Evolutionary conservation across 2,113 vertebrate species (phyloP), one percentile per base, ranked within the genome.

Genomic region (Pholis gunnellus): DNA sequence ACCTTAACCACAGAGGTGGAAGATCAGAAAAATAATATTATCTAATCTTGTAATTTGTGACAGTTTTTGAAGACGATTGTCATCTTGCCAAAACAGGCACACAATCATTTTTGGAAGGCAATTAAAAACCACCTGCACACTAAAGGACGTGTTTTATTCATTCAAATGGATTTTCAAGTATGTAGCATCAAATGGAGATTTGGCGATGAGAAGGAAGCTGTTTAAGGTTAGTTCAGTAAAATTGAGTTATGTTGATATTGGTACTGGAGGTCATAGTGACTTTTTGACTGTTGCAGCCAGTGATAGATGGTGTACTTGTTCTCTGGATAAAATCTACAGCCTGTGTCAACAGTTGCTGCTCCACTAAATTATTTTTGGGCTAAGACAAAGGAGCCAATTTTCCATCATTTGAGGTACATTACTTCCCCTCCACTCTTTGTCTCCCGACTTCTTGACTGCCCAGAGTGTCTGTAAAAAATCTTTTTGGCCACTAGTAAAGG

Each of bases 281-380:
- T 36, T 72, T 57, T 60, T 65, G 48, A 34, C 36, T 14, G 34
- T 46, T 22, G 9, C 71, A 36, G 52, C 31, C 42, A 31, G 46
- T 61, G 44, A 44, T 56, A 0, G 57, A 29, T 72, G 14, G 67
- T 40, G n/a, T 63, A 36, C 18, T 59, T 74, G 59, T 59, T 80
- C 4, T 83, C 9, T 25, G 27, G 31, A 60, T 79, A 0, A 56
- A 22, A 20, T 68, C 14, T 68, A 8, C 65, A 11, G 59, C 42
- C 14, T 74, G 10, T 42, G 25, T 67, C 56, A 63, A 14, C 42
- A 64, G 42, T 67, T 74, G 27, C 72, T 65, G 9, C 54, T 72
- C 9, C 40, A 52, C 57, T 72, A 82, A 78, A 72, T 90, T 56
- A 25, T 84, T 42, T 82, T 65, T 76, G 72, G 54, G 6, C 52